Conservation (phyloP, 2,888 invertebrate species). For the Xestia ashworthii region DNA sequence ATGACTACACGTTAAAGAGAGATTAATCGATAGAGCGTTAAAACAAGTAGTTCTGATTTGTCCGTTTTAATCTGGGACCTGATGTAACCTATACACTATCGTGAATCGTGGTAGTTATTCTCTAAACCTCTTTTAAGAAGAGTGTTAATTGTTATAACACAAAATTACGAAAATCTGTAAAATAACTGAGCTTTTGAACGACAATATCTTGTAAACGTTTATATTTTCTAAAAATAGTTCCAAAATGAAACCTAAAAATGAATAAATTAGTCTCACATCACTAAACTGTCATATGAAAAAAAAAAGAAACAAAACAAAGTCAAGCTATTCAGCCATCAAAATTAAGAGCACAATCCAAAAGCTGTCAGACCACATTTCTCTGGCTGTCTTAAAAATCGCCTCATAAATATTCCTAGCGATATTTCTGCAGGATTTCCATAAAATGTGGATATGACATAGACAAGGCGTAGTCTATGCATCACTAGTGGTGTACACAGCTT, state of each 20-base stretch:
- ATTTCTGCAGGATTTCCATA: slow-evolving; percentile 56
- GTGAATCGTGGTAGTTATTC: neutral
- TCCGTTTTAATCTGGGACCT: neutral
- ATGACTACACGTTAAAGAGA: too few relatives aligned
- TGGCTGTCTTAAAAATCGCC: slow-evolving; percentile 41
- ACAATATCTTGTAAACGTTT: neutral
- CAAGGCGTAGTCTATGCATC: slow-evolving; percentile 57
- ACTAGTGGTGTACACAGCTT: slow-evolving; percentile 49
- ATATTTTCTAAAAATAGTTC: neutral
- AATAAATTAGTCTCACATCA: neutral
- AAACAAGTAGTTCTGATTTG: neutral
- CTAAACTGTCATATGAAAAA: neutral
- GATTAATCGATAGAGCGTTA: neutral
- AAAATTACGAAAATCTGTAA: neutral
- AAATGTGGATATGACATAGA: slow-evolving; percentile 54
- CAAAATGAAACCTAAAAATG: neutral
- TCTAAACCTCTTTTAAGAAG: neutral
- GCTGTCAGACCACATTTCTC: slow-evolving; percentile 41
- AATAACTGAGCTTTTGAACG: neutral
- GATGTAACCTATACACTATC: neutral
- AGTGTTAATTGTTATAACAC: neutral
- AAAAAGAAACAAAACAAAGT: slow-evolving; percentile 2
- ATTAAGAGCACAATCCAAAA: slow-evolving; percentile 38
- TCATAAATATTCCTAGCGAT: slow-evolving; percentile 57
- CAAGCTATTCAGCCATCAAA: slow-evolving; percentile 16